These are phyloP conservation scores for Bambusicola thoracicus DNA, from an alignment of 2,113 vertebrate species.

Conservation along the genomic window DNA sequence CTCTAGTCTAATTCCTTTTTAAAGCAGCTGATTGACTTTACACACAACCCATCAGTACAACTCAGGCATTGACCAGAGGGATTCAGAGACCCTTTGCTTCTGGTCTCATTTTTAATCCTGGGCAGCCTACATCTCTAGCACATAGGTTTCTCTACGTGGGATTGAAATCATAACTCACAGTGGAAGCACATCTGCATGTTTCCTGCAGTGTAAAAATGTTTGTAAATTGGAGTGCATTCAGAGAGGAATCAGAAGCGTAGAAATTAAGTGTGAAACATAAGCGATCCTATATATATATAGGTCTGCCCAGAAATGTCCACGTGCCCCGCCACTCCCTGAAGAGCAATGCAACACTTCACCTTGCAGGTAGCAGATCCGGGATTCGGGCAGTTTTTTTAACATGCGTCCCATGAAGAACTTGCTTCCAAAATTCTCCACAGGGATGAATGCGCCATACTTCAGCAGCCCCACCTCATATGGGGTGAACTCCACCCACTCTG, in stretches of 20 bases:
- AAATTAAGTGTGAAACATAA: not conserved
- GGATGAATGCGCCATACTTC: constrained; percentile 77
- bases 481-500: constrained; percentile 84
- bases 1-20: not conserved
- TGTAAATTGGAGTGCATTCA: not conserved
- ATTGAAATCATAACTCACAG: not conserved
- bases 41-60: not conserved
- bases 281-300: no score
- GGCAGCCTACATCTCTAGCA: not conserved
- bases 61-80: not conserved
- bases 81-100: not conserved
- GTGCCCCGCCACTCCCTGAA: not conserved
- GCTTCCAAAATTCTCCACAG: constrained; percentile 72
- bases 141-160: not conserved
- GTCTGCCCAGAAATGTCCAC: not conserved
- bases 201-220: not conserved
- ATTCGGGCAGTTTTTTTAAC: constrained; percentile 68
- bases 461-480: constrained; percentile 79
- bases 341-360: constrained; percentile 41
- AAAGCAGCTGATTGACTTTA: not conserved
- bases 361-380: constrained; percentile 79
- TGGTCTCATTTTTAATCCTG: not conserved
- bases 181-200: not conserved
- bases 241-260: not conserved
- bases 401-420: constrained; percentile 83